Conservation (phyloP, 1,140 invertebrate genomes). For the Leptinotarsa texana region DNA sequence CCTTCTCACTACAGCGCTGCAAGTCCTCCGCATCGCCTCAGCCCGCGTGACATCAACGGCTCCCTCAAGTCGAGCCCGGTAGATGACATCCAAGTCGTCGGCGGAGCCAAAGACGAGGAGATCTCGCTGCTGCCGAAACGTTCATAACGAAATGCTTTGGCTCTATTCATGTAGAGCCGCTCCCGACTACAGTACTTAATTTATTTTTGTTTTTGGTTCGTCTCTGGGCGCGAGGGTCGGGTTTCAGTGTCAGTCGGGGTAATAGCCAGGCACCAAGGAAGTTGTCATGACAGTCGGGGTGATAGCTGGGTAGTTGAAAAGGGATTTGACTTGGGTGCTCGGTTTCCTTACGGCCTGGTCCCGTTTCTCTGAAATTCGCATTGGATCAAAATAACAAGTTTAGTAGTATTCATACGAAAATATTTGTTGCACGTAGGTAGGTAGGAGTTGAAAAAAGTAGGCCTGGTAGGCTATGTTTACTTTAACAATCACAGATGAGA, state of each 20-base stretch:
- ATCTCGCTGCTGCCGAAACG: slow-evolving; percentile 48
- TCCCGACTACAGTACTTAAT: slow-evolving; percentile 13
- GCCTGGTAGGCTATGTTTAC: not conserved
- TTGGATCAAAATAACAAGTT: no score
- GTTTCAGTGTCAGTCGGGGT: not conserved
- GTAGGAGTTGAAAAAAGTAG: not conserved
- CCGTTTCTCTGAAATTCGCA: no score
- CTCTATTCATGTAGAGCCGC: slow-evolving; percentile 18
- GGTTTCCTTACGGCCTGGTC: no score
- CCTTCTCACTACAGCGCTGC: slow-evolving; percentile 40
- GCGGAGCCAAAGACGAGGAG: slow-evolving; percentile 43
- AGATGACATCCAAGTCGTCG: slow-evolving; percentile 38
- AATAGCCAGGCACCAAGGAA: no score
- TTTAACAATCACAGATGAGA: not conserved
- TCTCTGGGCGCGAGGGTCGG: not conserved
- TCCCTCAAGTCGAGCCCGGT: slow-evolving; percentile 43
- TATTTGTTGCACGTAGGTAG: slow-evolving; percentile 8
- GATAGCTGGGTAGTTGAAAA: no score
- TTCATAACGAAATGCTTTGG: slow-evolving; percentile 50
- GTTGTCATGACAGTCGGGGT: not conserved
- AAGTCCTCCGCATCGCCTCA: slow-evolving; percentile 44
- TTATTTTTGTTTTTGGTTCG: slow-evolving; percentile 15
- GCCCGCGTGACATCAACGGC: slow-evolving; percentile 46
- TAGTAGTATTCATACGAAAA: not conserved
- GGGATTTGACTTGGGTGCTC: not conserved